These are phyloP conservation scores for Melolontha melolontha DNA, from an alignment of 2,888 invertebrate genomes.

Conservation along the genomic window DNA sequence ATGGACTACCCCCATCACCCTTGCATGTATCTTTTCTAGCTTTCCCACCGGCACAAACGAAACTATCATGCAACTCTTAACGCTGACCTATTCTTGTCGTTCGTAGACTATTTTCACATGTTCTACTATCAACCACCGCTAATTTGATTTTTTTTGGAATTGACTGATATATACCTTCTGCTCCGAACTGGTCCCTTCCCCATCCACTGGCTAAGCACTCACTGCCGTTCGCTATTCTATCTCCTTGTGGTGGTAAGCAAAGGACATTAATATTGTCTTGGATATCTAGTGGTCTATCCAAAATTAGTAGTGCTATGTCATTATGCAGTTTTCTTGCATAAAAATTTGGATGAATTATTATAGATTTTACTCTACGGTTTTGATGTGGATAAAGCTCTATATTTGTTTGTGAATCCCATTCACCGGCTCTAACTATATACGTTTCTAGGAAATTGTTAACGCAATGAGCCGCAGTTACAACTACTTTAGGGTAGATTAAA, in stretches of 20 bases:
- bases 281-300: constrained; percentile 71
- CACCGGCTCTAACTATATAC: constrained; percentile 75
- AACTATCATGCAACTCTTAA: constrained; percentile 76
- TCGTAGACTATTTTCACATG: constrained; percentile 68
- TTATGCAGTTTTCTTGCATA: constrained; percentile 77
- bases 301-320: constrained; percentile 79
- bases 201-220: constrained; percentile 80
- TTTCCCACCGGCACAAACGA: constrained; percentile 85
- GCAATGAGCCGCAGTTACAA: constrained; percentile 87
- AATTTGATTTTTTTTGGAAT: constrained; percentile 78
- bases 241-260: constrained; percentile 71
- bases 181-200: constrained; percentile 79
- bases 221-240: constrained; percentile 64
- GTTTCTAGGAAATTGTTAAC: constrained; percentile 65
- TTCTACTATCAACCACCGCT: constrained; percentile 70
- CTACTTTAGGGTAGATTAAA: constrained; percentile 79
- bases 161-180: constrained; percentile 66
- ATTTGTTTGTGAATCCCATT: constrained; percentile 85
- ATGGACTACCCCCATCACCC: constrained; percentile 82
- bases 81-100: constrained; percentile 76
- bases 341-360: constrained; percentile 74
- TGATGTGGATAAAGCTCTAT: constrained; percentile 78
- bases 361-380: constrained; percentile 72
- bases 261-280: constrained; percentile 78
- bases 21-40: constrained; percentile 78